These are phyloP conservation scores for Ammospiza maritima DNA, from an alignment of 2,797 vertebrate species.

Conservation along the genomic window DNA sequence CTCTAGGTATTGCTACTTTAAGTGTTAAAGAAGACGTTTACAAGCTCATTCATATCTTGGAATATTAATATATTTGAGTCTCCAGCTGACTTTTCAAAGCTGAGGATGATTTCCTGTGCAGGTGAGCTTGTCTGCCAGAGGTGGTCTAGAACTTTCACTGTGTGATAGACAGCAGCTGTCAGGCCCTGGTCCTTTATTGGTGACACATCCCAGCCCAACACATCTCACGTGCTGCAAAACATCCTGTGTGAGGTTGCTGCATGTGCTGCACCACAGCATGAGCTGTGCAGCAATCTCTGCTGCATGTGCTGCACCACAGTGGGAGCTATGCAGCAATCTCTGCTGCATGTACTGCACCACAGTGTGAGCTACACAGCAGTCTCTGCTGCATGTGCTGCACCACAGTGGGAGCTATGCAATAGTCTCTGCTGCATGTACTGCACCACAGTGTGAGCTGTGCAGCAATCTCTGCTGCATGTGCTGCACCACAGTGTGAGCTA, in stretches of 20 bases:
- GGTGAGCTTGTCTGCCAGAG: neutral
- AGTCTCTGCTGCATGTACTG: no score
- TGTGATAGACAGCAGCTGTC: neutral
- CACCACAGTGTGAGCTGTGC: fast-evolving
- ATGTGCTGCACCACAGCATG: no score
- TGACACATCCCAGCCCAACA: neutral
- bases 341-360: no score
- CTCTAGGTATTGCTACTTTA: neutral
- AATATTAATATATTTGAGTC: neutral
- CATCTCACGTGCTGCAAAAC: neutral
- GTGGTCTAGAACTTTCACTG: neutral
- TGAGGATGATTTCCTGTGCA: neutral
- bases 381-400: no score
- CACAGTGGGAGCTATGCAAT: fast-evolving
- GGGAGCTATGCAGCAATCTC: no score
- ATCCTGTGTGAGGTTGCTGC: neutral
- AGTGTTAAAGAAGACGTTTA: neutral
- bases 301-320: no score
- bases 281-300: no score
- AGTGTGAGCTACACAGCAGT: no score
- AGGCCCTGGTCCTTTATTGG: neutral
- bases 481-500: no score
- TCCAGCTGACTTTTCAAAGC: neutral
- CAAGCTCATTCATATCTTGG: neutral
- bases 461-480: no score